phyloP scores from a whole-genome alignment of 2,113 vertebrate species.

The Glaucomys volans region DNA sequence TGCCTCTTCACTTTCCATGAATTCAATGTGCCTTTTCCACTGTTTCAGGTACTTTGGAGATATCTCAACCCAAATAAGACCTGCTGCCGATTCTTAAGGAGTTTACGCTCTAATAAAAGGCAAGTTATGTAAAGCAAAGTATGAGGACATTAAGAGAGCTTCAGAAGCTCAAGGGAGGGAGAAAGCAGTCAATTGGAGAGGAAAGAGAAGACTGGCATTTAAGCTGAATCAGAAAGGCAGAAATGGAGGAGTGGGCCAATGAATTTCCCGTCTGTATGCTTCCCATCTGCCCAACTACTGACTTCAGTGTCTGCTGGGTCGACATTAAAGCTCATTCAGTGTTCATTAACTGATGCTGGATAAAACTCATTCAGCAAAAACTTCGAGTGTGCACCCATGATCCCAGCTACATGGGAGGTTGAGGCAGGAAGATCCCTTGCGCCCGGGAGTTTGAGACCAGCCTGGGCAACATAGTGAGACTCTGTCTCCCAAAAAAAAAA shows the following conservation, averaged over 20 bases:
- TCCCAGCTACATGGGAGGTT: not conserved
- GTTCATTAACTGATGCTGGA: not conserved
- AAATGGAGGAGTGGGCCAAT: not conserved
- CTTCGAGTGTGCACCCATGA: not conserved
- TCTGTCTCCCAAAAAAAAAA: too few species aligned
- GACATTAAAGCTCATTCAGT: not conserved
- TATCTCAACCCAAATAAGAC: not conserved
- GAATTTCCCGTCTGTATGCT: not conserved
- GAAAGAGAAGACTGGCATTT: conserved; percentile 26
- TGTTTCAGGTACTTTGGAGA: not conserved
- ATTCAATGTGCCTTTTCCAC: not conserved
- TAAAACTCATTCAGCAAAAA: not conserved
- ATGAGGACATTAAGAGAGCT: not conserved
- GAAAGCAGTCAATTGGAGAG: not conserved
- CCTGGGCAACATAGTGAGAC: too few species aligned
- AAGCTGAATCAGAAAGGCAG: not conserved
- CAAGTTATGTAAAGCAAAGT: conserved; percentile 6
- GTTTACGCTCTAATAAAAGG: not conserved
- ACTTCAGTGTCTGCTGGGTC: too few species aligned
- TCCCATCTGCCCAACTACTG: not conserved
- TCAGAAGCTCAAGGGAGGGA: not conserved
- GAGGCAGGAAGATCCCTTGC: not conserved
- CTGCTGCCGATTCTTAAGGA: not conserved
- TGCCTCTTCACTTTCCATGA: not conserved
- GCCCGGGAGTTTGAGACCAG: too few species aligned